Percentiles rank a stretch among this genome's conserved stretches.
Conservation (phyloP, 2,797 vertebrate species). For the Spheniscus humboldti region DNA sequence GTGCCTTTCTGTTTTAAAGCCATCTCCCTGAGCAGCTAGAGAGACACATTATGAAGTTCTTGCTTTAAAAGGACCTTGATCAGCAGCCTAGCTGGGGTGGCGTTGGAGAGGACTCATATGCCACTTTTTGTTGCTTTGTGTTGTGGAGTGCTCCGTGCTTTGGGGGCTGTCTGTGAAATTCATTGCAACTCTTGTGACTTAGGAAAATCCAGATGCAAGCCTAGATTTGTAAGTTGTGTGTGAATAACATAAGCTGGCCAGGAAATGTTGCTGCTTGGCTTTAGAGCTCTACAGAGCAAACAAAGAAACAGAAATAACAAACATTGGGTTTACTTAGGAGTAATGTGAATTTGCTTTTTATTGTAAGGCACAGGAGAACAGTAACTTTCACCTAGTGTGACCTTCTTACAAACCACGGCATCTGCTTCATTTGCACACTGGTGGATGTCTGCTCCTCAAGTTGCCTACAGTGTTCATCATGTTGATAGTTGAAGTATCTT, state of each 20-base stretch:
- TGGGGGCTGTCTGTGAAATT: background rate
- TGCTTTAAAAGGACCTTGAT: conserved; percentile 1
- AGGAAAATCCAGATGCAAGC: background rate
- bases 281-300: background rate
- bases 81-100: background rate
- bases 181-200: fast-evolving
- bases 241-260: background rate
- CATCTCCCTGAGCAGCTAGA: background rate
- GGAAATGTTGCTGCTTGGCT: background rate
- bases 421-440: background rate
- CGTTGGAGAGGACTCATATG: background rate
- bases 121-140: background rate
- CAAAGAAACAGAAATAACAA: background rate
- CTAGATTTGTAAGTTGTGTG: background rate
- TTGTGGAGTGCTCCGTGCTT: background rate
- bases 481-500: background rate
- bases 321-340: background rate
- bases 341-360: background rate
- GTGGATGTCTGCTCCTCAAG: background rate
- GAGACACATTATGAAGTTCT: background rate
- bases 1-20: background rate
- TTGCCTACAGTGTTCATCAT: background rate
- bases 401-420: background rate
- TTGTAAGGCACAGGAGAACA: background rate
- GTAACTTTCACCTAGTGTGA: background rate